Evolutionary conservation across 2,888 invertebrate species (phyloP), one percentile per base, ranked within the genome.

Genomic region (Torymus tubicola): DNA sequence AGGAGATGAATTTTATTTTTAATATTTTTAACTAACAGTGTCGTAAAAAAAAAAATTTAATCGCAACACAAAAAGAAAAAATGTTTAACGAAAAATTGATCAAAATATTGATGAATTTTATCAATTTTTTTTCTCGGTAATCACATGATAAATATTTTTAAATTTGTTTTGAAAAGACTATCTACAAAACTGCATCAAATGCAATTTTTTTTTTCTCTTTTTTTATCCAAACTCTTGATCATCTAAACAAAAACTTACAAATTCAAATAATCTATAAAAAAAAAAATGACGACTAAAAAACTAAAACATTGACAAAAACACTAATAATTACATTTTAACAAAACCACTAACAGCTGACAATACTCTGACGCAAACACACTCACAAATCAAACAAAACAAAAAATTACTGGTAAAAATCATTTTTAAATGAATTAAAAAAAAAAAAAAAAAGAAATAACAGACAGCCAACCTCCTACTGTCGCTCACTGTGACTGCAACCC

Each of bases 401-500:
- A 64, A 67, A 72, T 50, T 21, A 21, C 21, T 21, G 1, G 21
- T 21, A 60, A 14, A 58, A 16, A 0, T 8, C 61, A 53, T n/a
- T 65, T 14, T 64, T n/a, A 11, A 24, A 31, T 11, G 53, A 58
- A 58, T 53, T 63, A 24, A 63, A 60, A 75, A 57, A 8, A 31
- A 68, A 31, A 24, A 14, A 16, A 10, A 64, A 67, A 42, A 68
- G 50, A 5, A 74, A 64, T 61, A 53, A 69, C 63, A 55, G 31
- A 24, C 65, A 53, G 61, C 12, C 13, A 61, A 61, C 14, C 11
- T 74, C 21, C 31, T 42, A 50, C 13, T 5, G 31, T 74, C 18
- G 63, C 31, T 55, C n/a, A 75, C 75, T 75, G 67, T 75, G 68
- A 75, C 75, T 58, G 75, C 75, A 75, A 75, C 68, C 57, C 63